These are phyloP conservation scores for Notechis scutatus DNA, from an alignment of 2,113 vertebrate species.

Conservation along the genomic window DNA sequence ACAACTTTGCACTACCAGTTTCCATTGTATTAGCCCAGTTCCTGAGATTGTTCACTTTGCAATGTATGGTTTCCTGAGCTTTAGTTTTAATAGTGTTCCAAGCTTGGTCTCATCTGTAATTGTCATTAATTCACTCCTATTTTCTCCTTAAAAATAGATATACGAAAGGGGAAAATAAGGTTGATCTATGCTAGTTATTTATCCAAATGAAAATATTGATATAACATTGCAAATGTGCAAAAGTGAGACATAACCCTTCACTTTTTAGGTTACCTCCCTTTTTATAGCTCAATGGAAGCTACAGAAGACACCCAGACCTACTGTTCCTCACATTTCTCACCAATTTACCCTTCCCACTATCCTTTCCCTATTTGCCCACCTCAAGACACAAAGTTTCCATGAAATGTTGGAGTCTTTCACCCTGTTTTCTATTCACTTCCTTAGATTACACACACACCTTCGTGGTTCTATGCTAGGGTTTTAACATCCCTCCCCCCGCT, in stretches of 20 bases:
- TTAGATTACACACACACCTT: background rate
- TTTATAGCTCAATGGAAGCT: background rate
- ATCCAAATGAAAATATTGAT: background rate
- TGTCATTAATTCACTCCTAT: background rate
- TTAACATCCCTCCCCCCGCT: background rate
- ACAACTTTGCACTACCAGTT: background rate
- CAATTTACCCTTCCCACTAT: background rate
- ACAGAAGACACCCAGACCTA: background rate
- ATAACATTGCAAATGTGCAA: background rate
- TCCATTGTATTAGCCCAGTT: constrained; percentile 1
- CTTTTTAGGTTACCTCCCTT: background rate
- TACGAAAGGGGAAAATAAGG: background rate
- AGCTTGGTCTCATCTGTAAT: background rate
- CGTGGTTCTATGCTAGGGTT: background rate
- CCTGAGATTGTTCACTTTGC: constrained; percentile 6
- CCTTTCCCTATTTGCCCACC: background rate
- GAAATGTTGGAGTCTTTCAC: background rate
- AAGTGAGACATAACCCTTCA: background rate
- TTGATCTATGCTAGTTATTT: background rate
- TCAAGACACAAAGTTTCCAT: background rate
- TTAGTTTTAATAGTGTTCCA: background rate
- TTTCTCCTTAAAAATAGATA: background rate
- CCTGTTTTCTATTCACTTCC: background rate
- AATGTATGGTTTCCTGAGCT: constrained; percentile 5
- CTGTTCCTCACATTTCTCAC: background rate